Evolutionary conservation across 1,140 invertebrate species (phyloP).

Genomic region (Tenebrio molitor): DNA sequence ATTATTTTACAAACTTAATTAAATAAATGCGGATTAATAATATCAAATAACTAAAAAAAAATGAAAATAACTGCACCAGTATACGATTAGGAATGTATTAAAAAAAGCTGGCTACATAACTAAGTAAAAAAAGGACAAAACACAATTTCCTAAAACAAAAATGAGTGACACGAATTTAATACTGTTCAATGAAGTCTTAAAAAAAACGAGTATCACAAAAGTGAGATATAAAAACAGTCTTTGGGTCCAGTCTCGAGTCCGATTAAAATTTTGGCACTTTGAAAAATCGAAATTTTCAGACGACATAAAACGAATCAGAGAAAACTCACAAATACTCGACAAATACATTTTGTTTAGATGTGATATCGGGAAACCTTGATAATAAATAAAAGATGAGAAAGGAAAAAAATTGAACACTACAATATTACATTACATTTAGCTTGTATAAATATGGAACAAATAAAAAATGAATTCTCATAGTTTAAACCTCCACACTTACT

Average conservation of each 20-base stretch:
- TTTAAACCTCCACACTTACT: conserved; percentile 53
- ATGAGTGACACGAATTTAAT: conserved; percentile 1
- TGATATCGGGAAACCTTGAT: conserved; percentile 25
- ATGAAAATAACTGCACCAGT: conserved; percentile 25
- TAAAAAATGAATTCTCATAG: not conserved
- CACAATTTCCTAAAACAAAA: not conserved
- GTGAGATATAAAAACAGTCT: conserved; percentile 43
- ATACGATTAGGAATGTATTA: conserved; percentile 42
- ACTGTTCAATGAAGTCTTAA: conserved; percentile 1
- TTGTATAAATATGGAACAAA: conserved; percentile 43
- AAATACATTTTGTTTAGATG: conserved; percentile 35
- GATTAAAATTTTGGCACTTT: conserved; percentile 37
- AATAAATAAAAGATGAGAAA: conserved; percentile 40
- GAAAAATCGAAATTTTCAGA: conserved; percentile 12
- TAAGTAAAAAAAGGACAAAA: conserved; percentile 44
- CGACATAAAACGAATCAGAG: conserved; percentile 19
- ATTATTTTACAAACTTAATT: conserved; percentile 42
- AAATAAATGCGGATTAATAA: conserved; percentile 37
- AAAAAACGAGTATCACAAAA: conserved; percentile 35
- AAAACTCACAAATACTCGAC: conserved; percentile 29
- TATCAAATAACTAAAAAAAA: no score
- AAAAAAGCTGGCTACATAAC: conserved; percentile 16
- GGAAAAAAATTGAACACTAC: conserved; percentile 49
- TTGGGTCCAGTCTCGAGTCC: conserved; percentile 48
- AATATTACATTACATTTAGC: conserved; percentile 45